Conservation (phyloP, 2,888 invertebrate species). For the Epicampocera succincta region DNA sequence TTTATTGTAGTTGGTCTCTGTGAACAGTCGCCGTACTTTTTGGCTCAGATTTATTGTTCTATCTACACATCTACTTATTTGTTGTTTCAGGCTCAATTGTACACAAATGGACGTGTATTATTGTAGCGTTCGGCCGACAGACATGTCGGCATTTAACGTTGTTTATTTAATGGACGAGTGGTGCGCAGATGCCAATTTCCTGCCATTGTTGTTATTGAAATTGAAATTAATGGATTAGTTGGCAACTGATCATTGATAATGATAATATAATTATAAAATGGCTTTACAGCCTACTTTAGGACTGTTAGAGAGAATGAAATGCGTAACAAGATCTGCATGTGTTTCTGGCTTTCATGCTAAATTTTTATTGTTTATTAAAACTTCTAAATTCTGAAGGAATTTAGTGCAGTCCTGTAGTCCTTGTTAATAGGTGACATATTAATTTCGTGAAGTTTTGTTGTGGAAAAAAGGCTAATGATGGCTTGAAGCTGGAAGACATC, state of each 20-base stretch:
- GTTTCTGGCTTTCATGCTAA: too few species aligned
- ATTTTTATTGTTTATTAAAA: too few species aligned
- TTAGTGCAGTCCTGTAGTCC: too few species aligned
- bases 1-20: conserved; percentile 49
- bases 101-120: conserved; percentile 20
- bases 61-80: conserved; percentile 38
- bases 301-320: too few species aligned
- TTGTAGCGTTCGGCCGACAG: not conserved
- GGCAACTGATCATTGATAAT: conserved; percentile 19
- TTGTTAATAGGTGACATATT: too few species aligned
- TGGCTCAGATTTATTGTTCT: conserved; percentile 5
- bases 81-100: conserved; percentile 17
- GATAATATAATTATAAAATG: conserved; percentile 45
- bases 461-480: too few species aligned
- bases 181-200: conserved; percentile 17
- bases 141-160: conserved; percentile 22
- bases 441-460: too few species aligned
- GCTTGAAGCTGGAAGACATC: too few species aligned
- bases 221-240: conserved; percentile 46
- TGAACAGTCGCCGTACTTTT: conserved; percentile 10
- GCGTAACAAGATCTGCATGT: too few species aligned
- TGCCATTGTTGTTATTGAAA: conserved; percentile 53
- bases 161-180: conserved; percentile 25
- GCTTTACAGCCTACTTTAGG: not conserved
- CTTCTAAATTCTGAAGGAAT: too few species aligned